These are phyloP conservation scores for Grammomys surdaster DNA, from an alignment of 2,113 vertebrate genomes.

Conservation along the genomic window DNA sequence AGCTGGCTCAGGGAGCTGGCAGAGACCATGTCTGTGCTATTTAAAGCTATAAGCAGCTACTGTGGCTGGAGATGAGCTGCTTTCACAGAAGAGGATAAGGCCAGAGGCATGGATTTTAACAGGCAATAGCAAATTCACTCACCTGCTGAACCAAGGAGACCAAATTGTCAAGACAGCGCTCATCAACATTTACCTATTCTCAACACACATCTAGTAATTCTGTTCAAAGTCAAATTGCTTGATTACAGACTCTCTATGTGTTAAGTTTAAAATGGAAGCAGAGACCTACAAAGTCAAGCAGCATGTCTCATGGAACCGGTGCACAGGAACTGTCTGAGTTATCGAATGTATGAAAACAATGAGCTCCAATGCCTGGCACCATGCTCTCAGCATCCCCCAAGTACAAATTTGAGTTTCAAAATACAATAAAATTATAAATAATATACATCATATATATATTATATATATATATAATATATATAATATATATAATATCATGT, in stretches of 20 bases:
- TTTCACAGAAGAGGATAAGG: constrained; percentile 41
- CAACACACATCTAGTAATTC: not conserved
- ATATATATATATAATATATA: not conserved
- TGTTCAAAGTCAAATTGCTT: not conserved
- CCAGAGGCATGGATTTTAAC: not conserved
- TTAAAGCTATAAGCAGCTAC: constrained; percentile 78
- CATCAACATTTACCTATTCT: not conserved
- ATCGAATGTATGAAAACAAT: not conserved
- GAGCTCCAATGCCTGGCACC: not conserved
- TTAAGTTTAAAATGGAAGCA: not conserved
- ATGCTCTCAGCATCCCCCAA: not conserved
- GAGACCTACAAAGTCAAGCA: not conserved
- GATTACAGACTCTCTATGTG: not conserved
- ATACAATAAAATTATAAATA: not conserved
- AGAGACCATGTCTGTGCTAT: constrained; percentile 57
- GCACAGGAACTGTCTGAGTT: not conserved
- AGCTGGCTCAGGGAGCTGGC: constrained; percentile 69
- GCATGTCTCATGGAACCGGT: not conserved
- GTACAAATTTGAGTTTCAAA: not conserved
- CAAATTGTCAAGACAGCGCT: not conserved
- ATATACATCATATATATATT: not conserved
- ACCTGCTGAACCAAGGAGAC: not conserved
- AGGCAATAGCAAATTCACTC: not conserved
- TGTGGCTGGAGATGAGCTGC: constrained; percentile 55
- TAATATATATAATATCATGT: not conserved